phyloP scores from a whole-genome alignment of 2,888 invertebrate species.

The Fissipunctia ypsillon region DNA sequence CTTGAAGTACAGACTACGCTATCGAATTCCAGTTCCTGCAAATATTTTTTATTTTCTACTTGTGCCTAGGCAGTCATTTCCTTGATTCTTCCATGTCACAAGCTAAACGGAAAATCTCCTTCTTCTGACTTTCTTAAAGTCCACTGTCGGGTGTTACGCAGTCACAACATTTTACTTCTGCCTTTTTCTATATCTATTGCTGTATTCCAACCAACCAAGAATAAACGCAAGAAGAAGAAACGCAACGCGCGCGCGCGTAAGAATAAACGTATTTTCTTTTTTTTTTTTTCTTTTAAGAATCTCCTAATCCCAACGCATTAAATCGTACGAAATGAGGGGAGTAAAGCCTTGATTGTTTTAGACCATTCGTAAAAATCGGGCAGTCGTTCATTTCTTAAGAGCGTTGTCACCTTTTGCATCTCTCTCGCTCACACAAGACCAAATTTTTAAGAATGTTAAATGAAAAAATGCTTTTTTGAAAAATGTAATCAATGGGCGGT shows the following conservation, averaged over 20 bases:
- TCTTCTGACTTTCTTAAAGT: neutral
- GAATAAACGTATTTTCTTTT: too few species aligned
- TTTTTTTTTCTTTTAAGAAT: too few species aligned
- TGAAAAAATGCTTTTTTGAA: too few species aligned
- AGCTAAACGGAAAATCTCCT: neutral
- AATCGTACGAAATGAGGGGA: neutral
- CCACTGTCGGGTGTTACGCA: neutral
- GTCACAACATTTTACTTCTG: neutral
- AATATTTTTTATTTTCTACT: neutral
- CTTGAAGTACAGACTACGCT: too few species aligned
- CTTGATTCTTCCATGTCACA: neutral
- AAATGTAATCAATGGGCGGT: too few species aligned
- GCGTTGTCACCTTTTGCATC: too few species aligned
- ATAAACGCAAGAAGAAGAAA: too few species aligned
- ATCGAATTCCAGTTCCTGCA: neutral
- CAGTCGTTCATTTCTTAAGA: neutral
- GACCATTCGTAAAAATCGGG: neutral
- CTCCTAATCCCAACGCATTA: neutral
- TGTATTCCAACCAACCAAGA: neutral
- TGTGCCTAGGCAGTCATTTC: neutral
- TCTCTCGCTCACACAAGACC: too few species aligned
- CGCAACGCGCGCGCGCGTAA: too few species aligned
- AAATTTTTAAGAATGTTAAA: too few species aligned
- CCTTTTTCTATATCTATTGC: too few species aligned
- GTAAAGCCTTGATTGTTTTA: neutral